Conservation (phyloP, 2,888 invertebrate genomes). For the Diarsia dahlii region DNA sequence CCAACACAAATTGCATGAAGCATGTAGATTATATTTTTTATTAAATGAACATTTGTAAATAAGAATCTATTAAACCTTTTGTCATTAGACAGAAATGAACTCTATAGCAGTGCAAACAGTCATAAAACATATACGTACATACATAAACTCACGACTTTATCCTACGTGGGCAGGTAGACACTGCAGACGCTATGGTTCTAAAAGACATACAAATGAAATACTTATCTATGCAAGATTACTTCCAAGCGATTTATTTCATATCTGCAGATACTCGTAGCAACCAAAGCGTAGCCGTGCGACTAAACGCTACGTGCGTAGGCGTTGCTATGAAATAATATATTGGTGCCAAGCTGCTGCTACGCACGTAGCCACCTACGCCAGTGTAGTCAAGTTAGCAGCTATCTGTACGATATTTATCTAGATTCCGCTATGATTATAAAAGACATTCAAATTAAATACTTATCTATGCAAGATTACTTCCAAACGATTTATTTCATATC, state of each 20-base stretch:
- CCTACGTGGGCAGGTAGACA: no score
- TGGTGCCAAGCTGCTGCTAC: slow-evolving; percentile 21
- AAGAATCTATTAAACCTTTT: no score
- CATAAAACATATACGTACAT: no score
- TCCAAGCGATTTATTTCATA: slow-evolving; percentile 10
- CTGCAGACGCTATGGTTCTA: no score
- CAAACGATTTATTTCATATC: slow-evolving; percentile 9
- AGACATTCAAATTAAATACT: neutral
- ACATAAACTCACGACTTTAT: no score
- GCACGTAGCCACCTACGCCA: neutral
- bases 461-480: neutral
- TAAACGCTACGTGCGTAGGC: slow-evolving; percentile 22
- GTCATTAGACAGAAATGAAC: no score
- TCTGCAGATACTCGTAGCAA: slow-evolving; percentile 15
- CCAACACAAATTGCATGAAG: no score
- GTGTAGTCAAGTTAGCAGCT: no score
- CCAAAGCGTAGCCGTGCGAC: slow-evolving; percentile 10
- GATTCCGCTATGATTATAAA: neutral
- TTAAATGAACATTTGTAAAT: no score
- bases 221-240: neutral
- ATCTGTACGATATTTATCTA: no score
- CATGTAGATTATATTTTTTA: no score
- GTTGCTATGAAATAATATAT: slow-evolving; percentile 13
- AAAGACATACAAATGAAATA: neutral
- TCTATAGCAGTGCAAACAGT: no score